A percentile compares a stretch with the other conserved stretches of the same genome.
phyloP scores from a whole-genome alignment of 2,888 invertebrate genomes.

The Chaitophorus viminalis region DNA sequence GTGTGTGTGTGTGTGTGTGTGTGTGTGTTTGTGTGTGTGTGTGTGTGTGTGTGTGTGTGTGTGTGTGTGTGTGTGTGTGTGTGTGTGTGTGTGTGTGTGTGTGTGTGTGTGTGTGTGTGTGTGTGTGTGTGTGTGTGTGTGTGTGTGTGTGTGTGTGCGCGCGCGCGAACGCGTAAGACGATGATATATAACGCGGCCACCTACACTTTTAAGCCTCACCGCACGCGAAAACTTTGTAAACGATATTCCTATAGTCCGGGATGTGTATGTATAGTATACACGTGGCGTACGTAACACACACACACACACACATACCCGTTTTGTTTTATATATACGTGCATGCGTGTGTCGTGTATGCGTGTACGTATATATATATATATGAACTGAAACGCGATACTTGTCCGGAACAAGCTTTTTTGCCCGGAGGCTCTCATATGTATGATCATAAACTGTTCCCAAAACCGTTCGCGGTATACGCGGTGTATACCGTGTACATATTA shows the following conservation, averaged over 20 bases:
- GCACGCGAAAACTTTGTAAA: constrained; percentile 45
- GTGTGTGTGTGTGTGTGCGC: neutral
- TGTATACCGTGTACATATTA: neutral
- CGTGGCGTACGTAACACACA: neutral
- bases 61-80: neutral
- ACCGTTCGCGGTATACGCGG: neutral
- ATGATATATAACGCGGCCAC: constrained; percentile 25
- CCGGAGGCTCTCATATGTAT: neutral
- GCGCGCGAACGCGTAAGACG: no score
- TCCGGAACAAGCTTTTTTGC: constrained; percentile 53
- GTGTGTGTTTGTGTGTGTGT: neutral
- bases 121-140: neutral
- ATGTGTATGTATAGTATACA: neutral
- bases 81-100: neutral
- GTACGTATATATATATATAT: neutral
- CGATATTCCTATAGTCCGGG: constrained; percentile 20
- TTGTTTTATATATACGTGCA: no score
- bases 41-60: neutral
- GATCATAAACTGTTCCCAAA: constrained; percentile 17
- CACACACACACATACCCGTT: neutral
- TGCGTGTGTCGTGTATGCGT: no score
- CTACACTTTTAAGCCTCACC: constrained; percentile 31
- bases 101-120: neutral
- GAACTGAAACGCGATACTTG: constrained; percentile 53
- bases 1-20: neutral